Conservation (phyloP, 2,797 vertebrate genomes). For the Echiichthys vipera region DNA sequence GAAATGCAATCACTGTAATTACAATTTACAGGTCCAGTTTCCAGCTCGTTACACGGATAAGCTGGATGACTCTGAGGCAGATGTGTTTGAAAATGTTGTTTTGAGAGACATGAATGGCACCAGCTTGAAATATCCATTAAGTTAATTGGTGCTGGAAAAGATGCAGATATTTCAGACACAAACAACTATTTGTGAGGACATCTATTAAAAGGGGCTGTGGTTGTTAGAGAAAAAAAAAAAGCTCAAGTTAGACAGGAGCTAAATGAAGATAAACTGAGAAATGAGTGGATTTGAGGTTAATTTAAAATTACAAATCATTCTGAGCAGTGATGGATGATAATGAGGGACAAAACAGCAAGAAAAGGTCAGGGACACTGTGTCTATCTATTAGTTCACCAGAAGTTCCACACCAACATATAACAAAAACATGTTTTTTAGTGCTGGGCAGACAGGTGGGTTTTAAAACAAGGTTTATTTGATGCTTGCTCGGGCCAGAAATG, state of each 20-base stretch:
- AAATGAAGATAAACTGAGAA: slow-evolving; percentile 26
- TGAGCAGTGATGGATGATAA: slow-evolving; percentile 8
- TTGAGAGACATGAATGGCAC: not conserved
- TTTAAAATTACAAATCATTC: slow-evolving; percentile 11
- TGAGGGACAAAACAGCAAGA: not conserved
- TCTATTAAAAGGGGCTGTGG: not conserved
- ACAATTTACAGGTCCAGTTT: not conserved
- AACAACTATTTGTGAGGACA: not conserved
- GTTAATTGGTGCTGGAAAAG: slow-evolving; percentile 2
- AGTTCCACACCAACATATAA: too few relatives aligned
- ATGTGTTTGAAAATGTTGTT: not conserved
- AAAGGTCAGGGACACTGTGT: not conserved
- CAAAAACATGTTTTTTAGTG: too few relatives aligned
- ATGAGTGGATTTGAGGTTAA: not conserved
- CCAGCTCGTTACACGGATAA: not conserved
- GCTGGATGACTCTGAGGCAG: not conserved
- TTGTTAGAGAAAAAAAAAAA: not conserved
- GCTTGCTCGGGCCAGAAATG: too few relatives aligned
- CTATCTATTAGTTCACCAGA: not conserved
- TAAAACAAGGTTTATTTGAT: too few relatives aligned
- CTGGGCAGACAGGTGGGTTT: too few relatives aligned
- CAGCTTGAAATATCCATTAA: slow-evolving; percentile 9
- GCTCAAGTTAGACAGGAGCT: not conserved
- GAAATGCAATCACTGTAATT: not conserved
- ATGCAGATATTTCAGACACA: not conserved